Evolutionary conservation across 2,113 vertebrate species (phyloP).

Genomic region (Python bivittatus): DNA sequence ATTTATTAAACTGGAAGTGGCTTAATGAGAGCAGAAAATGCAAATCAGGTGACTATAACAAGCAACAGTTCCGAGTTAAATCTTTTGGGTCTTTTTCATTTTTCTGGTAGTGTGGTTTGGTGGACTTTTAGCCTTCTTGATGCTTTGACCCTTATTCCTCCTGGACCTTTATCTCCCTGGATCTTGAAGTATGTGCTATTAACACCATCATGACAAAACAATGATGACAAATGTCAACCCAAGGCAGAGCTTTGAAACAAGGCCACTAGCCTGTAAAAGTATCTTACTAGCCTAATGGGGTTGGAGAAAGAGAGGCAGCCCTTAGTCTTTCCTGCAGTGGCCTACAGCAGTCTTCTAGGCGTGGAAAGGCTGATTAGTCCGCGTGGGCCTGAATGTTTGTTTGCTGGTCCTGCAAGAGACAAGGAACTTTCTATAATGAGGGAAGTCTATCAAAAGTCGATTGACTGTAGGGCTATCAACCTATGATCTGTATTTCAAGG

Average conservation of each 20-base stretch:
- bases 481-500: too few species aligned
- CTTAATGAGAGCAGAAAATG: not conserved
- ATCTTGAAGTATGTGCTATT: not conserved
- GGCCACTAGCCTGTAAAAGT: not conserved
- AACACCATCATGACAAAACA: slow-evolving; percentile 2
- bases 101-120: not conserved
- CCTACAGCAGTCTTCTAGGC: not conserved
- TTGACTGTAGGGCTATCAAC: too few species aligned
- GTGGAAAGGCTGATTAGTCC: not conserved
- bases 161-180: slow-evolving; percentile 50
- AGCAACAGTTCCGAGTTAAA: not conserved
- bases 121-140: not conserved
- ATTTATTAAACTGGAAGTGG: not conserved
- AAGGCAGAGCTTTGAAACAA: not conserved
- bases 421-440: not conserved
- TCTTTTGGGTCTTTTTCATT: not conserved
- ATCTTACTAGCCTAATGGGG: not conserved
- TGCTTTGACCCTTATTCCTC: slow-evolving; percentile 56
- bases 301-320: not conserved
- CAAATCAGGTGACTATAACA: not conserved
- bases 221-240: not conserved
- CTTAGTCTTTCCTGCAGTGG: not conserved
- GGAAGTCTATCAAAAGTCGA: too few species aligned
- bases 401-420: not conserved
- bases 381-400: not conserved